A percentile compares a stretch with the other conserved stretches of the same genome.
These are phyloP conservation scores for Cephus sareptanus DNA, from an alignment of 2,888 invertebrate species.

Conservation along the genomic window DNA sequence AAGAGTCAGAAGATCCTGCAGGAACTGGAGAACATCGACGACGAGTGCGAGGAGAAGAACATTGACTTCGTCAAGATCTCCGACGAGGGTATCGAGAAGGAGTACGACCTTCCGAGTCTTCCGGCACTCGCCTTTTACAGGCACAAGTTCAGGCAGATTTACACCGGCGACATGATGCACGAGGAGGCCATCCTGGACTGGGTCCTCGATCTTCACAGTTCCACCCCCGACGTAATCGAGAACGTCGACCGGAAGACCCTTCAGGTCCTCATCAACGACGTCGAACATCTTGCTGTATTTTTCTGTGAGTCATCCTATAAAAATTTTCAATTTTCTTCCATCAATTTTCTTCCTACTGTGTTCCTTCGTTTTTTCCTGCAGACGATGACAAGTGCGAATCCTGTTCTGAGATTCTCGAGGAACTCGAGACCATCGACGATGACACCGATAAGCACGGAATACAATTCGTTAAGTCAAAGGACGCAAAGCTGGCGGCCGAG, in stretches of 20 bases:
- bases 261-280: slow-evolving; percentile 88
- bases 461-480: slow-evolving; percentile 93
- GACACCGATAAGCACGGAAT: slow-evolving; percentile 93
- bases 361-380: slow-evolving; percentile 57
- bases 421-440: slow-evolving; percentile 91
- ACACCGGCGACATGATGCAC: slow-evolving; percentile 89
- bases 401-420: slow-evolving; percentile 87
- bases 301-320: slow-evolving; percentile 73
- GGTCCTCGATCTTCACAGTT: slow-evolving; percentile 87
- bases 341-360: not conserved
- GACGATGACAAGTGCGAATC: slow-evolving; percentile 87
- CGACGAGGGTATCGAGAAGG: slow-evolving; percentile 86
- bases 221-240: slow-evolving; percentile 90
- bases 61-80: slow-evolving; percentile 94
- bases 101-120: slow-evolving; percentile 84
- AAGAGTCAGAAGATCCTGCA: slow-evolving; percentile 88
- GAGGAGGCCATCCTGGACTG: slow-evolving; percentile 91
- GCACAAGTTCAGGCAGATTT: slow-evolving; percentile 89
- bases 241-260: slow-evolving; percentile 90
- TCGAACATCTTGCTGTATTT: slow-evolving; percentile 91
- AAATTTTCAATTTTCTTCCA: not conserved
- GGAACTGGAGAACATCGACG: slow-evolving; percentile 92
- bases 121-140: slow-evolving; percentile 90
- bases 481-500: slow-evolving; percentile 88
- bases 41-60: slow-evolving; percentile 91